Conservation (phyloP, 2,113 vertebrate species). For the Chaetops frenatus region DNA sequence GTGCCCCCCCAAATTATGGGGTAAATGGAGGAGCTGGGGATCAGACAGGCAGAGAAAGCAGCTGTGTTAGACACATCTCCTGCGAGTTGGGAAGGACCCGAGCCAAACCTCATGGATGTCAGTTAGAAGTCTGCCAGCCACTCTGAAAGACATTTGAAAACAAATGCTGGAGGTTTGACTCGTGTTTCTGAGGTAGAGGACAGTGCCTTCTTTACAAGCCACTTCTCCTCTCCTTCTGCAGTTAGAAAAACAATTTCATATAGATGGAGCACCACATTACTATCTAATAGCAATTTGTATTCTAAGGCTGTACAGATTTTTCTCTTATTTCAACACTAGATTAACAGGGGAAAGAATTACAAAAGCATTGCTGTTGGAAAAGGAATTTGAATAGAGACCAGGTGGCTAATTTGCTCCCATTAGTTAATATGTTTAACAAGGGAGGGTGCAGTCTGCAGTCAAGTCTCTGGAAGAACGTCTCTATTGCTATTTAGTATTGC, state of each 20-base stretch:
- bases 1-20: not conserved
- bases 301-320: not conserved
- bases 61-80: not conserved
- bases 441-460: not conserved
- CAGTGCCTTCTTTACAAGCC: not conserved
- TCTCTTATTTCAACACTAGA: not conserved
- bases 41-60: not conserved
- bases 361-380: not conserved
- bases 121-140: not conserved
- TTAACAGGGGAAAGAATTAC: not conserved
- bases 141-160: not conserved
- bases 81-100: not conserved
- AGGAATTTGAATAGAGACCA: not conserved
- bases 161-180: not conserved
- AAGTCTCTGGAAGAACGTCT: slow-evolving; percentile 14
- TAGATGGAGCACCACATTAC: not conserved
- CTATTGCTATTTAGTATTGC: not conserved
- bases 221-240: not conserved
- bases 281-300: not conserved
- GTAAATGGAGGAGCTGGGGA: not conserved
- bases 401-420: slow-evolving; percentile 37
- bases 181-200: not conserved
- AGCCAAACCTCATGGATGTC: not conserved
- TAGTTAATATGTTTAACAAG: slow-evolving; percentile 26
- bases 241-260: not conserved